These are phyloP conservation scores for Seriola dumerili DNA, from an alignment of 2,113 vertebrate species.

Conservation along the genomic window DNA sequence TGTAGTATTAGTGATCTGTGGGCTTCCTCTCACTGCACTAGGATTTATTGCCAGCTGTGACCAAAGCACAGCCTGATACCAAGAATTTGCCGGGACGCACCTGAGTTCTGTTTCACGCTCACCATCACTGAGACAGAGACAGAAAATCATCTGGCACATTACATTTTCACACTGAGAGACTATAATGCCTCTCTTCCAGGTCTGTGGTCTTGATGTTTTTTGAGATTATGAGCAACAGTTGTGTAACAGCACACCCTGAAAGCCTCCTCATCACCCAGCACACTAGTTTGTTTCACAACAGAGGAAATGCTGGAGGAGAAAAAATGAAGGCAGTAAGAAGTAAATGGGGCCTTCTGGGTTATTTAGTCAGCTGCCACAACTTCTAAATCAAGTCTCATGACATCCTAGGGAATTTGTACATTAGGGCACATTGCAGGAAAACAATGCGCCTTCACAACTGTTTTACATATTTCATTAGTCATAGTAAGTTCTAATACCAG, in stretches of 20 bases:
- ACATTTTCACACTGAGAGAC: neutral
- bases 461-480: constrained; percentile 20
- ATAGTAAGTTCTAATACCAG: neutral
- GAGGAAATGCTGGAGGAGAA: constrained; percentile 19
- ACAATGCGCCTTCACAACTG: constrained; percentile 41
- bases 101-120: neutral
- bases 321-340: constrained; percentile 1
- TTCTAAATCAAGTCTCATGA: constrained; percentile 58
- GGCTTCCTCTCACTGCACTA: neutral
- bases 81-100: constrained; percentile 3
- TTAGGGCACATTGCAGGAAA: constrained; percentile 49
- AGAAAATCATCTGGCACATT: constrained; percentile 20
- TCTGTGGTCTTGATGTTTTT: constrained; percentile 1
- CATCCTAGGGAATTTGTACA: constrained; percentile 51
- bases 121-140: neutral
- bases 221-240: constrained; percentile 24
- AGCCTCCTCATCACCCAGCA: constrained; percentile 25
- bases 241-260: constrained; percentile 13
- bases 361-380: constrained; percentile 62
- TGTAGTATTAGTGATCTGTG: neutral
- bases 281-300: constrained; percentile 37
- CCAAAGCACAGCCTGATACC: constrained; percentile 17
- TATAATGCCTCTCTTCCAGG: constrained; percentile 17
- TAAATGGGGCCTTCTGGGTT: constrained; percentile 45
- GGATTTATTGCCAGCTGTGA: constrained; percentile 17